Base-by-base conservation (phyloP, 2,888 invertebrate species). In the Drosophila hamatofila region DNA sequence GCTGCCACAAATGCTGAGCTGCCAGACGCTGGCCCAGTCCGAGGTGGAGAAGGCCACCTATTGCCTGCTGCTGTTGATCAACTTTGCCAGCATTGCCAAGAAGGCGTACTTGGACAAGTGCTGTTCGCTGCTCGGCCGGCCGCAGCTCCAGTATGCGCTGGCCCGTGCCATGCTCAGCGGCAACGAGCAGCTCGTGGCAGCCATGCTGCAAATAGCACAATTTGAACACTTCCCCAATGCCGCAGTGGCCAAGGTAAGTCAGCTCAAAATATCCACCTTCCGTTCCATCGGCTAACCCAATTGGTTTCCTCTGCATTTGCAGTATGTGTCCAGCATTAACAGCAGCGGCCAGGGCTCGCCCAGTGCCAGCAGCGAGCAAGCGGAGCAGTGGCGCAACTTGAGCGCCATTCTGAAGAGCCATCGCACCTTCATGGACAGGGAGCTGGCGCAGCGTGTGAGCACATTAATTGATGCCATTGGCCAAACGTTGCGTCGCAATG, bases 61-160 rank as follows among this genome's bases (percentile, higher is more conserved):
- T 49, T 92, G 92, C 46, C 60, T 92, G 41, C 66, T 91, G 35
- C 66, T 92, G 60, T 73, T 93, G 1, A 91, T 92, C 0, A 91
- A 92, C 42, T 92, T 92, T 58, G 91, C 91, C 0, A 87, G 88
- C 59, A 92, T 92, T 33, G 91, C 92, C 1, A 92, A 92, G 65
- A 92, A 91, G 63, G 91, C 92, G 12, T 93, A 92, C 60, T 83
- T 90, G 61, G 92, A 91, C 44, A 92, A 92, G 71, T 90, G 92
- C 56, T 88, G 91, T 62, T 67, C 81, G 0, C 68, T 92, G 14
- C 75, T 92, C 54, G 90, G 90, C 44, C 70, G 80, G 75, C 80
- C 91, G 21, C 92, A 91, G 76, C 83, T 93, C 61, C 93, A 93
- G 61, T 89, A 86, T 44, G 88, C 91, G 3, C 73, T 93, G n/a